phyloP scores from a whole-genome alignment of 2,888 invertebrate species.

The Anticlea derivata region DNA sequence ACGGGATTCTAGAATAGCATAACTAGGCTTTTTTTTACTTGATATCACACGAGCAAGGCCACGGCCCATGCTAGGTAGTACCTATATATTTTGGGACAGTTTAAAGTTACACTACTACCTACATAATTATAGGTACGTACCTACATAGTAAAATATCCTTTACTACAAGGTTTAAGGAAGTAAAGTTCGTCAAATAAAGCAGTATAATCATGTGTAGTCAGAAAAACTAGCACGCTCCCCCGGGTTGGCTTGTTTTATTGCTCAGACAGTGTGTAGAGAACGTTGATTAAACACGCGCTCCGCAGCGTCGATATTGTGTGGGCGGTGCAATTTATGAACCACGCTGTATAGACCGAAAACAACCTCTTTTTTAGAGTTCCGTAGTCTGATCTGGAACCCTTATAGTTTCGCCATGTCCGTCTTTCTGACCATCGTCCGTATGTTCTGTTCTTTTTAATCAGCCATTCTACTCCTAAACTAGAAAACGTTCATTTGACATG shows the following conservation, averaged over 20 bases:
- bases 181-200: neutral
- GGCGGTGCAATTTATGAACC: conserved; percentile 24
- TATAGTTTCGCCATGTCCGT: too few relatives aligned
- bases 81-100: too few relatives aligned
- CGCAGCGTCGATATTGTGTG: conserved; percentile 32
- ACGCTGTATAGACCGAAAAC: neutral
- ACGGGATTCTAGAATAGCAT: too few relatives aligned
- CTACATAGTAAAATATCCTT: neutral
- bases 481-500: too few relatives aligned
- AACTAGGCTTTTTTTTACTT: too few relatives aligned
- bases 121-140: neutral
- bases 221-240: conserved; percentile 11
- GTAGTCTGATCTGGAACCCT: too few relatives aligned
- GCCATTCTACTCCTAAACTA: too few relatives aligned
- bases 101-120: too few relatives aligned
- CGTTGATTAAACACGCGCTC: conserved; percentile 47
- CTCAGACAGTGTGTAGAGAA: conserved; percentile 41
- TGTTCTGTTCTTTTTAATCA: too few relatives aligned
- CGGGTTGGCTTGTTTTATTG: conserved; percentile 35
- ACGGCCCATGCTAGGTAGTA: too few relatives aligned
- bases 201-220: conserved; percentile 10
- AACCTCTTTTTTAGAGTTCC: neutral
- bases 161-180: neutral
- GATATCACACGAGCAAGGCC: too few relatives aligned
- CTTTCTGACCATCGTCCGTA: too few relatives aligned